These are phyloP conservation scores for Alosa sapidissima DNA, from an alignment of 2,797 vertebrate genomes.

Conservation along the genomic window DNA sequence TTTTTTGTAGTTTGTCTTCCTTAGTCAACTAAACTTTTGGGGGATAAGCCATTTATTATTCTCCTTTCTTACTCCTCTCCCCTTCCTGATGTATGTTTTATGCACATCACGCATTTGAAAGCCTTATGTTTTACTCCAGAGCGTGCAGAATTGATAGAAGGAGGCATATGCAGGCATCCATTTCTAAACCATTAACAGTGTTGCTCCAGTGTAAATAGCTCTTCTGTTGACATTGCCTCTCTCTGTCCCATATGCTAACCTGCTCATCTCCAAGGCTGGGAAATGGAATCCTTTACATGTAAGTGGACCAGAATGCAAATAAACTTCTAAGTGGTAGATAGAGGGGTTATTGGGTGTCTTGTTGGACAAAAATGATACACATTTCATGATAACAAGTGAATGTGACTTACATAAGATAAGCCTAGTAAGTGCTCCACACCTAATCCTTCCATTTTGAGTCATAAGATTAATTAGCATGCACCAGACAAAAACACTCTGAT, in stretches of 20 bases:
- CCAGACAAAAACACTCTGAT: not conserved
- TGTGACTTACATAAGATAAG: constrained; percentile 10
- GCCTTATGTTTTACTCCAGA: not conserved
- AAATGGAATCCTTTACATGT: constrained; percentile 99
- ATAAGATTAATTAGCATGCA: not conserved
- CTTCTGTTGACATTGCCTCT: constrained; percentile 61
- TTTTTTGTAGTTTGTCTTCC: too few species aligned
- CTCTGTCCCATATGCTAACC: constrained; percentile 73
- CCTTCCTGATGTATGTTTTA: not conserved
- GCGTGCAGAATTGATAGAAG: not conserved
- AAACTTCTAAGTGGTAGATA: not conserved
- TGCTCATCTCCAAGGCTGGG: constrained; percentile 83
- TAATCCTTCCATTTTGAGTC: not conserved
- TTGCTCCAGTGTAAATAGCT: not conserved
- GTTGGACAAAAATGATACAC: not conserved
- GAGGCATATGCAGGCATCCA: not conserved
- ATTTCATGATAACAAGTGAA: not conserved
- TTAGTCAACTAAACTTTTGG: too few species aligned
- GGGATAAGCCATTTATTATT: not conserved
- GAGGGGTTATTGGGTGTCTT: not conserved
- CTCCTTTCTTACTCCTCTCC: not conserved
- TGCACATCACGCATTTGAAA: not conserved
- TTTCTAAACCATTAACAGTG: not conserved
- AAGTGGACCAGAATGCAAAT: constrained; percentile 63
- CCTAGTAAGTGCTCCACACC: not conserved